phyloP scores from a whole-genome alignment of 2,797 vertebrate species.

The Squalus acanthias region DNA sequence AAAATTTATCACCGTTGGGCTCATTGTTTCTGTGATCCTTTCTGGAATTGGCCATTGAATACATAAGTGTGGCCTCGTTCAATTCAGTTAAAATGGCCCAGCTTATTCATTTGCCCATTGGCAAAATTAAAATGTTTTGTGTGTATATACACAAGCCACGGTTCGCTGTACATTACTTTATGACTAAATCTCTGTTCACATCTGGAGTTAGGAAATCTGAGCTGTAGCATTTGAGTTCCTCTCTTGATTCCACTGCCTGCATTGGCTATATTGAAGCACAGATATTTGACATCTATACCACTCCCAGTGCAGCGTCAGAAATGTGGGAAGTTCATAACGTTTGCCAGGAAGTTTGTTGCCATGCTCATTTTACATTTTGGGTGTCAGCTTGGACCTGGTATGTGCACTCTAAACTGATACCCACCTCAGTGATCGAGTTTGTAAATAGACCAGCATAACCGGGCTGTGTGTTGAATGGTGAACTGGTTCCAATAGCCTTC shows the following conservation, averaged over 20 bases:
- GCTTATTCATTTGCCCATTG: neutral
- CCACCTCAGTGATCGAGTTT: neutral
- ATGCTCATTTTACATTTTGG: neutral
- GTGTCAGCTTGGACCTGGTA: neutral
- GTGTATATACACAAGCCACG: neutral
- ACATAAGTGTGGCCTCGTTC: neutral
- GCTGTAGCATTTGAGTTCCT: neutral
- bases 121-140: neutral
- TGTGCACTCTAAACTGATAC: neutral
- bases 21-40: too few species aligned
- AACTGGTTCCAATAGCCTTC: neutral
- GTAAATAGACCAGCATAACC: neutral
- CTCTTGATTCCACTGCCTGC: neutral
- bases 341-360: neutral
- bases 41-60: neutral
- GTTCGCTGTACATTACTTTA: neutral
- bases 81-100: neutral
- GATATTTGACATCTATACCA: neutral
- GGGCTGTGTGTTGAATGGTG: neutral
- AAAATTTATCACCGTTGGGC: neutral
- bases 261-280: too few species aligned
- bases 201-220: neutral
- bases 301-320: neutral
- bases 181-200: neutral
- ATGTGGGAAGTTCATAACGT: neutral